Evolutionary conservation across 2,888 invertebrate genomes (phyloP).

Genomic region (Meliscaeva auricollis): DNA sequence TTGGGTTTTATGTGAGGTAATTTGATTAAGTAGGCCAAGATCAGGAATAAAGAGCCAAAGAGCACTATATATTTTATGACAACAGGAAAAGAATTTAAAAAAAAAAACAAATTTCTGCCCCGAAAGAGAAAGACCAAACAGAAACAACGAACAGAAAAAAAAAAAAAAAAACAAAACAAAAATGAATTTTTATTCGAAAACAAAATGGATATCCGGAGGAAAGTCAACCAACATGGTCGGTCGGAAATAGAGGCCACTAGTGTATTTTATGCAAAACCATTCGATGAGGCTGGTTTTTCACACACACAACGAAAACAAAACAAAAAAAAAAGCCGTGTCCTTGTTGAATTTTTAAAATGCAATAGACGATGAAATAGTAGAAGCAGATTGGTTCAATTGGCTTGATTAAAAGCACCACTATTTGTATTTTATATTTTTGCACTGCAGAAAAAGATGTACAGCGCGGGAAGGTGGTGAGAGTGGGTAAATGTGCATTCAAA

Average conservation of each 20-base stretch:
- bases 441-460: too few species aligned
- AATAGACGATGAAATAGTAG: conserved; percentile 40
- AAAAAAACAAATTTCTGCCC: background rate
- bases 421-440: background rate
- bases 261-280: conserved; percentile 38
- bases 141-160: conserved; percentile 4
- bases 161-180: background rate
- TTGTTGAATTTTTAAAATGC: conserved; percentile 54
- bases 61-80: conserved; percentile 26
- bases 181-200: conserved; percentile 20
- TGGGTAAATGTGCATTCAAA: background rate
- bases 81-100: conserved; percentile 14
- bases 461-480: background rate
- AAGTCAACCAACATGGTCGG: conserved; percentile 42
- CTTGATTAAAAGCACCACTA: conserved; percentile 43
- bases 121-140: background rate
- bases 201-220: conserved; percentile 40
- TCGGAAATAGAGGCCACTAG: conserved; percentile 35
- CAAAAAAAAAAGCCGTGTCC: conserved; percentile 9
- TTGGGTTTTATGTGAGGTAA: conserved; percentile 61
- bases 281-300: conserved; percentile 24
- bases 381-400: conserved; percentile 35
- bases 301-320: background rate
- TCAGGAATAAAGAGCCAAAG: conserved; percentile 41
- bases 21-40: conserved; percentile 69